Evolutionary conservation across 1,140 invertebrate species (phyloP).

Genomic region (Chironomus tepperi): DNA sequence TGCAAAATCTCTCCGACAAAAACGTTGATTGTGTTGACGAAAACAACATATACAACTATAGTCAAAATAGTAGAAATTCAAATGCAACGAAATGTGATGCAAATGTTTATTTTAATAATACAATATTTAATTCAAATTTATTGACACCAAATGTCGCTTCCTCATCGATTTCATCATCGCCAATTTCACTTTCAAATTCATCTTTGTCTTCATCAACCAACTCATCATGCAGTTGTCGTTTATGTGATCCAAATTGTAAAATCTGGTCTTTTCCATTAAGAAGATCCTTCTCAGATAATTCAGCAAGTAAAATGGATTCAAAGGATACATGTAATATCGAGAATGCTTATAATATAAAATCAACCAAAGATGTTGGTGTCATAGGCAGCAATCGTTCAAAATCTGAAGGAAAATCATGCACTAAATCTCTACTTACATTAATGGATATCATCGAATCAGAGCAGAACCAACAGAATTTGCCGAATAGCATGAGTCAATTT

Average conservation of each 20-base stretch:
- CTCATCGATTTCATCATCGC: constrained; percentile 33
- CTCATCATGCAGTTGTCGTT: constrained; percentile 64
- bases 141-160: constrained; percentile 27
- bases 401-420: constrained; percentile 21
- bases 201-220: constrained; percentile 28
- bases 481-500: neutral
- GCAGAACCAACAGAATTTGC: neutral
- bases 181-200: constrained; percentile 29
- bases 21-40: constrained; percentile 25
- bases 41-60: too few species aligned
- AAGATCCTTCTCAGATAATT: constrained; percentile 36
- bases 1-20: constrained; percentile 33
- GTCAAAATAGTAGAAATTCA: too few species aligned
- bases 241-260: constrained; percentile 65
- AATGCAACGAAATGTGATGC: constrained; percentile 18
- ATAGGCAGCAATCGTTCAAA: constrained; percentile 36
- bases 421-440: constrained; percentile 17
- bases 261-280: constrained; percentile 53
- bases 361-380: constrained; percentile 36
- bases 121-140: constrained; percentile 25
- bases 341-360: neutral
- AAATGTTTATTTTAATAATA: constrained; percentile 24
- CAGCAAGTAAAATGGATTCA: constrained; percentile 28
- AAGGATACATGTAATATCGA: neutral
- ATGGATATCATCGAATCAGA: neutral